phyloP scores from a whole-genome alignment of 1,140 invertebrate species.

The Trichogramma pretiosum region DNA sequence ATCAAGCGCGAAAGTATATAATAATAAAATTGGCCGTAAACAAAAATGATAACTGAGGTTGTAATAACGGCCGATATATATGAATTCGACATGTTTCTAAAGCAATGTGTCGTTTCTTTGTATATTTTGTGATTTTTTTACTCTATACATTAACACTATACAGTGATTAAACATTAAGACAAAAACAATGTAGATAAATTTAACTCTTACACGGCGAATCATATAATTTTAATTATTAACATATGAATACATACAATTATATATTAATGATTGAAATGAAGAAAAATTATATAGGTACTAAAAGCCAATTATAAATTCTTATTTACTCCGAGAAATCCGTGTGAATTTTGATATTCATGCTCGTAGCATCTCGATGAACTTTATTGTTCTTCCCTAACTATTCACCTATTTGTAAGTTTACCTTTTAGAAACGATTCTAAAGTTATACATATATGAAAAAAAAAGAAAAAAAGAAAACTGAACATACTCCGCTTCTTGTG shows the following conservation, averaged over 20 bases:
- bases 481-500: too few relatives aligned
- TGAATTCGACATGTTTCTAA: constrained; percentile 9
- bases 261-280: constrained; percentile 29
- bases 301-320: constrained; percentile 34
- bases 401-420: constrained; percentile 12
- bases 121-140: constrained; percentile 48
- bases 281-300: constrained; percentile 40
- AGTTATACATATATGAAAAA: constrained; percentile 15
- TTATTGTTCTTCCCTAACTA: constrained; percentile 15
- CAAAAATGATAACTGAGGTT: neutral
- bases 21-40: too few relatives aligned
- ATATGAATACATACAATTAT: too few relatives aligned
- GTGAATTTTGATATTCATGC: too few relatives aligned
- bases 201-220: constrained; percentile 39
- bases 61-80: neutral
- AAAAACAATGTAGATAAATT: constrained; percentile 44
- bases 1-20: constrained; percentile 13
- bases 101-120: constrained; percentile 30
- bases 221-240: constrained; percentile 38
- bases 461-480: too few relatives aligned
- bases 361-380: too few relatives aligned
- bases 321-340: constrained; percentile 14
- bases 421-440: neutral
- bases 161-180: too few relatives aligned
- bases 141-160: too few relatives aligned